phyloP scores from a whole-genome alignment of 2,888 invertebrate genomes.

The Neoaliturus tenellus region DNA sequence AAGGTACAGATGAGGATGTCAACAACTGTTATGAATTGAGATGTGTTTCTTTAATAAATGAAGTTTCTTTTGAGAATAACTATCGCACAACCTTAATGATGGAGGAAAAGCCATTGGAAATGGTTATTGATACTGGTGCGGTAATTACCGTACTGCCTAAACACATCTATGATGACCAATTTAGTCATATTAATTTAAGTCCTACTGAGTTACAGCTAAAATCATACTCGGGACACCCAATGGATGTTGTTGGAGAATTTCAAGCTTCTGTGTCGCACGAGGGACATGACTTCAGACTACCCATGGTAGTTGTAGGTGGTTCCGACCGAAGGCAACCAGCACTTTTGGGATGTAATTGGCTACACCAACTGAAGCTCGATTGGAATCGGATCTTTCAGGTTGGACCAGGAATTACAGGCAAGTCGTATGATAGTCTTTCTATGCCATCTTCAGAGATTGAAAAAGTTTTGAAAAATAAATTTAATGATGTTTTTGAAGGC shows the following conservation, averaged over 20 bases:
- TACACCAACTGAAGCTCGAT: not conserved
- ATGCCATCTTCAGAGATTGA: not conserved
- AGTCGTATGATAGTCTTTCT: not conserved
- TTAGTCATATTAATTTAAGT: conserved; percentile 11
- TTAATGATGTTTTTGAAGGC: too few relatives aligned
- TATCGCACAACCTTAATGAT: not conserved
- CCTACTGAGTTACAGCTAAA: not conserved
- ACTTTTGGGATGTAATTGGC: not conserved
- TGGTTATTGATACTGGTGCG: not conserved
- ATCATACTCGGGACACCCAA: not conserved
- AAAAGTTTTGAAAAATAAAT: too few relatives aligned
- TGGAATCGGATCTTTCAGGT: conserved; percentile 14
- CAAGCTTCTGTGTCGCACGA: not conserved
- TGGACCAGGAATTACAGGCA: conserved; percentile 1
- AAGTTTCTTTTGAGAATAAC: not conserved
- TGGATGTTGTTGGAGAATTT: not conserved
- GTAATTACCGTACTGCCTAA: not conserved
- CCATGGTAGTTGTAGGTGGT: not conserved
- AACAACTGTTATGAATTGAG: not conserved
- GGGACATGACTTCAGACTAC: not conserved
- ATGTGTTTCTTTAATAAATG: not conserved
- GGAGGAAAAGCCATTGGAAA: not conserved
- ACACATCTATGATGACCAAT: not conserved
- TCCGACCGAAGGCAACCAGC: not conserved
- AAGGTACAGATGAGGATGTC: not conserved